These are phyloP conservation scores for Drosophila sp. DNA, from an alignment of 1,140 invertebrate species.

Conservation along the genomic window DNA sequence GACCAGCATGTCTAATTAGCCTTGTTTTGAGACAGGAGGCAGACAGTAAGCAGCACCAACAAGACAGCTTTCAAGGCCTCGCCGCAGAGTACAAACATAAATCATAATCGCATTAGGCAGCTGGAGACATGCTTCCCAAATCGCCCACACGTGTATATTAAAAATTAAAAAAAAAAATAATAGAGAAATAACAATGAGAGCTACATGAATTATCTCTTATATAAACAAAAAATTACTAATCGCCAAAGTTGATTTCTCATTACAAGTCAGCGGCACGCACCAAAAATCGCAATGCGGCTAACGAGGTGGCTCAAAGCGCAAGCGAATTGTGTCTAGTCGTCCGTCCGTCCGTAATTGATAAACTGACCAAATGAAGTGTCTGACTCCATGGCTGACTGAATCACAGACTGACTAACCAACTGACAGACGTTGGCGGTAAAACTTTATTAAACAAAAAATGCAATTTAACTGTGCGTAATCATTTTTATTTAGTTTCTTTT, in stretches of 20 bases:
- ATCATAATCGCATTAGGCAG: slow-evolving; percentile 76
- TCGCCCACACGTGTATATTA: slow-evolving; percentile 58
- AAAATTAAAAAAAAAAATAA: slow-evolving; percentile 34
- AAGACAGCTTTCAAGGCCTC: slow-evolving; percentile 61
- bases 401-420: slow-evolving; percentile 14
- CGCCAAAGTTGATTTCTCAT: slow-evolving; percentile 65
- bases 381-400: slow-evolving; percentile 42
- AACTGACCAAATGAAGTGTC: slow-evolving; percentile 72
- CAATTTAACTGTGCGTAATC: slow-evolving; percentile 48
- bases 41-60: slow-evolving; percentile 28
- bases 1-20: slow-evolving; percentile 75
- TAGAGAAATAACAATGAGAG: slow-evolving; percentile 15
- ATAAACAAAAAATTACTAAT: slow-evolving; percentile 72
- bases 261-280: slow-evolving; percentile 53
- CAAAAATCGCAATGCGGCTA: slow-evolving; percentile 55
- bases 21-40: slow-evolving; percentile 47
- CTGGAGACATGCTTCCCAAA: slow-evolving; percentile 27
- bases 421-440: slow-evolving; percentile 27
- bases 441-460: slow-evolving; percentile 67
- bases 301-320: slow-evolving; percentile 72
- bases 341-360: slow-evolving; percentile 71
- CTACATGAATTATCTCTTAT: slow-evolving; percentile 70
- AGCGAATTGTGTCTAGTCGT: slow-evolving; percentile 66
- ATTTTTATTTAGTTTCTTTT: slow-evolving; percentile 29
- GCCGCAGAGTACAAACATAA: slow-evolving; percentile 49